Evolutionary conservation across 2,797 vertebrate species (phyloP).

Genomic region (Miichthys miiuy): DNA sequence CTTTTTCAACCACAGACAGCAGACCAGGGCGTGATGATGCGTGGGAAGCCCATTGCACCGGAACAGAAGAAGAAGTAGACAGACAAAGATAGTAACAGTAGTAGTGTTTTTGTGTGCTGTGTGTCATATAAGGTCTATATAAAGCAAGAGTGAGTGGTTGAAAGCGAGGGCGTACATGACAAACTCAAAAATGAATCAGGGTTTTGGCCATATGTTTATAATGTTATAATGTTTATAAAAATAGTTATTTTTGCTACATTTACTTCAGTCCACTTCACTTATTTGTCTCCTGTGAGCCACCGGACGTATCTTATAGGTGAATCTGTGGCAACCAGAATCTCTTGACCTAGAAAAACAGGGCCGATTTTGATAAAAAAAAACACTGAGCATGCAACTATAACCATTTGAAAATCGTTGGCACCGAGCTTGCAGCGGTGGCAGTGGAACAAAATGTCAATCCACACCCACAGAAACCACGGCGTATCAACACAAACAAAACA

Average conservation of each 20-base stretch:
- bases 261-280: background rate
- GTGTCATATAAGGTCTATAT: background rate
- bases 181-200: background rate
- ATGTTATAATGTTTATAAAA: too few species aligned
- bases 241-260: background rate
- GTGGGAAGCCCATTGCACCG: slow-evolving; percentile 13
- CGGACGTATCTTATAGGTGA: background rate
- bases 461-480: slow-evolving; percentile 48
- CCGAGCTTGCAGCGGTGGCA: background rate
- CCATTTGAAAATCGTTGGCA: slow-evolving; percentile 16
- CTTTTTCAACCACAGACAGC: slow-evolving; percentile 33
- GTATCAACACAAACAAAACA: slow-evolving; percentile 31
- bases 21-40: slow-evolving; percentile 5
- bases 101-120: background rate
- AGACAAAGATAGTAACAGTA: slow-evolving; percentile 19
- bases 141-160: background rate
- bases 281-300: background rate
- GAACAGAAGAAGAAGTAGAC: slow-evolving; percentile 16
- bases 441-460: slow-evolving; percentile 27
- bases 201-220: background rate
- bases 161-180: background rate
- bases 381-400: slow-evolving; percentile 19
- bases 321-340: background rate
- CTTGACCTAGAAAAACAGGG: slow-evolving; percentile 28
- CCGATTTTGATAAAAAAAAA: slow-evolving; percentile 46